Evolutionary conservation across 2,888 invertebrate genomes (phyloP), one percentile per base, ranked within the genome.

Genomic region (Ashinkailepas kermadecensis): DNA sequence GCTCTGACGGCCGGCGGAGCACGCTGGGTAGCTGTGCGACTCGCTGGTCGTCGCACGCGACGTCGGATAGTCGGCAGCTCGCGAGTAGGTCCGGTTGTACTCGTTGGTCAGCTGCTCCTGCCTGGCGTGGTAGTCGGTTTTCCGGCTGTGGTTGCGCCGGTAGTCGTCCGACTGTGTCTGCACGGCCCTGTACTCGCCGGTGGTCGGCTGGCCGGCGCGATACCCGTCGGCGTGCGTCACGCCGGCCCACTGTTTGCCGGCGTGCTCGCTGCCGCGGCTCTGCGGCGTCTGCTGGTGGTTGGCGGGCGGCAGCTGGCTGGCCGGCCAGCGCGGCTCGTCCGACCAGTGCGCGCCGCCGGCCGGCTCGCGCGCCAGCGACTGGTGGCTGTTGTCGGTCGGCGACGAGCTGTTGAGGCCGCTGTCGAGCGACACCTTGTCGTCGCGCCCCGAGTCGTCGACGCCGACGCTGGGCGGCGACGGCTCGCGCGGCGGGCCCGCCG

Each of bases 341-440:
- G 80, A 56, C 86, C 87, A 67, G 86, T 87, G 82, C 86, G 82
- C 56, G 82, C 83, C 39, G 84, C 83, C 25, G 8, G 65, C 10
- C 23, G 65, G 10, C 65, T 65, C 65, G 10, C 13, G 74, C 74
- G 87, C 87, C 58, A 86, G 87, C 82, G 83, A 85, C 8, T 87
- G 86, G 7, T 87, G 87, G 87, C 87, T 79, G 87, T 87, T 23
- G 87, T 87, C 21, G 87, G 87, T 10, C 83, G 80, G 81, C 82
- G 84, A 59, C 81, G 83, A 21, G 83, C 79, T 81, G 59, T 81
- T 79, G 23, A 79, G 79, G 12, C 79, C 79, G 58, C 79, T 79
- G 79, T 79, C 79, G 13, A 79, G 79, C 15, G 79, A 79, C 13
- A 79, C 23, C 79, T 79, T 79, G 58, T 79, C 79, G 23, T 23